Percentiles rank a stretch among this genome's conserved stretches.
These are phyloP conservation scores for Podotricha telesiphe DNA, from an alignment of 2,888 invertebrate species.

Conservation along the genomic window DNA sequence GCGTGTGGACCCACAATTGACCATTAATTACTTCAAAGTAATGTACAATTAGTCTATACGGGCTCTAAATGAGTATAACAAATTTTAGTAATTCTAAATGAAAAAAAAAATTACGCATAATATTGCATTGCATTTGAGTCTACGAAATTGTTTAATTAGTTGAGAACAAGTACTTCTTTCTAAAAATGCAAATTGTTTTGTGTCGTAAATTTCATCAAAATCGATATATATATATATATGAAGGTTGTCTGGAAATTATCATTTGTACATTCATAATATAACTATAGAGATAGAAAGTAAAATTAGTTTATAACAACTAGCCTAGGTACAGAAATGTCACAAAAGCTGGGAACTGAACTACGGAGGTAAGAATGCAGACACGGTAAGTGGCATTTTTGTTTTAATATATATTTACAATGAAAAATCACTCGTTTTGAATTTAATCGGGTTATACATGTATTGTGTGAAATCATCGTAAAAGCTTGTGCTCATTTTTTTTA, in stretches of 20 bases:
- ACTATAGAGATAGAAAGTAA: slow-evolving; percentile 1
- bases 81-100: too few relatives aligned
- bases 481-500: neutral
- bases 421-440: slow-evolving; percentile 23
- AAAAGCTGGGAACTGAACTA: slow-evolving; percentile 5
- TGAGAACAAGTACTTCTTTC: too few relatives aligned
- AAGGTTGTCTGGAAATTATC: neutral
- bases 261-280: neutral
- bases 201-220: neutral
- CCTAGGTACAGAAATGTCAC: neutral
- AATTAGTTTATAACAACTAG: neutral
- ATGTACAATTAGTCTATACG: too few relatives aligned
- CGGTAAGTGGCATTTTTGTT: slow-evolving; percentile 36
- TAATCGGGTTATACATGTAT: slow-evolving; percentile 9
- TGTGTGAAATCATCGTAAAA: slow-evolving; percentile 29
- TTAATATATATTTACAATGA: slow-evolving; percentile 33
- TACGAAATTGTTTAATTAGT: too few relatives aligned
- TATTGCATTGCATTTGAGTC: too few relatives aligned
- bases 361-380: slow-evolving; percentile 25
- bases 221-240: neutral
- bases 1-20: too few relatives aligned
- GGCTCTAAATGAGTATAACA: too few relatives aligned
- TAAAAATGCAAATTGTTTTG: too few relatives aligned
- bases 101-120: too few relatives aligned
- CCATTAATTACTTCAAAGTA: too few relatives aligned